phyloP scores from a whole-genome alignment of 2,113 vertebrate species.

The Nansenia antarctica region DNA sequence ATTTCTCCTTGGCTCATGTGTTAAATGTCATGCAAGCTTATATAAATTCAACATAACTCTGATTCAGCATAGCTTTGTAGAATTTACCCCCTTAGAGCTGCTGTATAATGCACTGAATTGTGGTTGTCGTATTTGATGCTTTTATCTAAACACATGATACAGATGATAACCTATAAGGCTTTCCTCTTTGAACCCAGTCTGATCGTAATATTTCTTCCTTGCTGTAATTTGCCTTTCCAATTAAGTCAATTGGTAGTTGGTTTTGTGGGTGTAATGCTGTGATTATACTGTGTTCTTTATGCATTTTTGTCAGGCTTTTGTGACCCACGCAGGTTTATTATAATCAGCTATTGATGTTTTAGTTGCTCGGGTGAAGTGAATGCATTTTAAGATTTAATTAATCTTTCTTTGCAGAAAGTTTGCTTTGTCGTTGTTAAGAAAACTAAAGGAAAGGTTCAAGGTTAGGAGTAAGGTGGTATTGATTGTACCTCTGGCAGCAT shows the following conservation, averaged over 20 bases:
- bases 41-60: too few species aligned
- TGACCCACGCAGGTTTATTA: neutral
- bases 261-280: neutral
- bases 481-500: neutral
- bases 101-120: slow-evolving; percentile 13
- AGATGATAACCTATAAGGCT: neutral
- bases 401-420: neutral
- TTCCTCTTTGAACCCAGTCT: neutral
- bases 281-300: neutral
- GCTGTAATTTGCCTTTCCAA: neutral
- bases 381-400: neutral
- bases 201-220: neutral
- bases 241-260: neutral
- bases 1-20: slow-evolving; percentile 25
- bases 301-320: neutral
- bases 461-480: neutral
- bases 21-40: slow-evolving; percentile 38
- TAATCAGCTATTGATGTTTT: neutral
- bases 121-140: neutral
- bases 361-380: neutral
- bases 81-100: neutral
- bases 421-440: neutral
- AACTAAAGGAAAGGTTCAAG: too few species aligned
- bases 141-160: neutral
- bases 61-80: neutral